A percentile compares a stretch with the other conserved stretches of the same genome.
These are phyloP conservation scores for Rostrhamus sociabilis DNA, from an alignment of 2,797 vertebrate species.

Conservation along the genomic window DNA sequence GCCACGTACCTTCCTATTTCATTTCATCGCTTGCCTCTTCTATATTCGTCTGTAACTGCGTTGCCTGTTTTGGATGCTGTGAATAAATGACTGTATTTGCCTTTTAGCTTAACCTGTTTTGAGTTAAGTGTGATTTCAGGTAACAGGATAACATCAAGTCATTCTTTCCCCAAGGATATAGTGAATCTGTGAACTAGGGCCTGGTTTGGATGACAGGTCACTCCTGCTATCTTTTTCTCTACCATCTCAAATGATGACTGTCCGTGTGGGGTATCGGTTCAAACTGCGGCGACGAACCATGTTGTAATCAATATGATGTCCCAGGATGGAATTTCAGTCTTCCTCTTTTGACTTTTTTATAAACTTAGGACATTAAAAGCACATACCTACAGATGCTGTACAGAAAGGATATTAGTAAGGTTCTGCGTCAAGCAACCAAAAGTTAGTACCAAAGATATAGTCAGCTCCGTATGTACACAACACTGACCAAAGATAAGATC, in stretches of 20 bases:
- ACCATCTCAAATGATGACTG: conserved; percentile 44
- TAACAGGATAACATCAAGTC: not conserved
- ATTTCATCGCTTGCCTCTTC: not conserved
- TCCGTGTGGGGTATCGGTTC: not conserved
- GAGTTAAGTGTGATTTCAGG: not conserved
- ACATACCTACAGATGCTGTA: not conserved
- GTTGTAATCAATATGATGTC: conserved; percentile 56
- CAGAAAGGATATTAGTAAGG: not conserved
- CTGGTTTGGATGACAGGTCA: conserved; percentile 46
- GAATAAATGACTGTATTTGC: not conserved
- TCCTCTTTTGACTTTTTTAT: conserved; percentile 48
- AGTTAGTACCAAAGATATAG: not conserved
- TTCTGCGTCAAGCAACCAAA: not conserved
- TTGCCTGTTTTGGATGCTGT: not conserved
- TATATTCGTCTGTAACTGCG: not conserved
- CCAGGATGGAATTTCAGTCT: conserved; percentile 57
- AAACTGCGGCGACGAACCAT: not conserved
- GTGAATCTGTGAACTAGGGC: not conserved
- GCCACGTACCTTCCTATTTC: not conserved
- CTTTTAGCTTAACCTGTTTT: not conserved
- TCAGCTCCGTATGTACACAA: not conserved
- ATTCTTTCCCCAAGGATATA: not conserved
- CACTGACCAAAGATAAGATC: not conserved
- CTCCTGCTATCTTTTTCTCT: conserved; percentile 50
- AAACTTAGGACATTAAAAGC: conserved; percentile 24